Evolutionary conservation across 2,888 invertebrate species (phyloP).

Genomic region (Macaria liturata): DNA sequence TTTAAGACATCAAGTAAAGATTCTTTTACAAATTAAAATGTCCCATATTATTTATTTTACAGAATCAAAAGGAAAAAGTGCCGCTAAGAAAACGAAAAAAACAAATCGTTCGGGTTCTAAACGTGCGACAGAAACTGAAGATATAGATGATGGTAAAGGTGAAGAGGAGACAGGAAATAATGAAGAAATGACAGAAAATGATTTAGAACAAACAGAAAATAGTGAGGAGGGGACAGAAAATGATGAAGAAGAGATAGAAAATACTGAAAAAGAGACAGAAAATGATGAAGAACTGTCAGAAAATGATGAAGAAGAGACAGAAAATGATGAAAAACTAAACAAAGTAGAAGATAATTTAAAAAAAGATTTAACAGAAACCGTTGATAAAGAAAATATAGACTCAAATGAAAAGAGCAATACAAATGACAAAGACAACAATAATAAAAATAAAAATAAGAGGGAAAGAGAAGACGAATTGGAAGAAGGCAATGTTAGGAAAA

Average conservation of each 20-base stretch:
- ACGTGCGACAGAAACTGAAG: conserved; percentile 36
- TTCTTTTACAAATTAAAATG: too few relatives aligned
- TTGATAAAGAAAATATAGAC: conserved; percentile 38
- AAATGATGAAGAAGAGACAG: neutral
- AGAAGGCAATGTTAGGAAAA: conserved; percentile 46
- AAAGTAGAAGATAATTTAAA: neutral
- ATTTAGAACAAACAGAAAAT: neutral
- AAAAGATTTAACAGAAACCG: neutral
- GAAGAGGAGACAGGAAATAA: neutral
- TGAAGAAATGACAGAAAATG: neutral
- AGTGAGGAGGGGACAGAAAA: neutral
- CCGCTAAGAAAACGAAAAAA: conserved; percentile 50
- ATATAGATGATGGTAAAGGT: conserved; percentile 12
- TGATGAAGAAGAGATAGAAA: neutral
- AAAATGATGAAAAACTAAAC: neutral
- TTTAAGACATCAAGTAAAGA: too few relatives aligned
- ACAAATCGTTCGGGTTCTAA: conserved; percentile 15
- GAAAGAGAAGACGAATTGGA: conserved; percentile 43
- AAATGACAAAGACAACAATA: neutral
- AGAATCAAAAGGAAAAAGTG: conserved; percentile 49
- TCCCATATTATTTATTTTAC: too few relatives aligned
- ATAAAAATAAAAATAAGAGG: conserved; percentile 42
- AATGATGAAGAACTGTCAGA: too few relatives aligned
- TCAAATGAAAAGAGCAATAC: conserved; percentile 24
- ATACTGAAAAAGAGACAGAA: neutral